Evolutionary conservation across 2,113 vertebrate species (phyloP).

Genomic region (Lophochroa leadbeateri): DNA sequence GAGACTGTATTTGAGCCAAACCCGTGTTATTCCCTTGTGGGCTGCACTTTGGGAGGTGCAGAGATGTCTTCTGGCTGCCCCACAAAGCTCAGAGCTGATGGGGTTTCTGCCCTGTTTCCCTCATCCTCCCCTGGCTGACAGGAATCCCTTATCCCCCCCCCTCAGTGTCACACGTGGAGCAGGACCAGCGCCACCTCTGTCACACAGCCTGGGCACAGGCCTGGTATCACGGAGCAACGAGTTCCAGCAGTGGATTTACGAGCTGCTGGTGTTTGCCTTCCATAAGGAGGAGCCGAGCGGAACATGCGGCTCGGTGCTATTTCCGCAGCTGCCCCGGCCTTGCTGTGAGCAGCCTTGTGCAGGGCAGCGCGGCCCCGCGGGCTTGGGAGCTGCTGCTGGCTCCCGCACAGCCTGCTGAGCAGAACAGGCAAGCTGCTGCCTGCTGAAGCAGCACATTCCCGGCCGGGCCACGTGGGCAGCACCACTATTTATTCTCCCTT

Average conservation of each 20-base stretch:
- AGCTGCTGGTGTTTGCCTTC: conserved; percentile 47
- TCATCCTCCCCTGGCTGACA: not conserved
- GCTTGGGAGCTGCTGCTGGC: conserved; percentile 29
- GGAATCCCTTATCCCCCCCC: not conserved
- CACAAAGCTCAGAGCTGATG: not conserved
- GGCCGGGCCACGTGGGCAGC: not conserved
- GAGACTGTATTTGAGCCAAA: not conserved
- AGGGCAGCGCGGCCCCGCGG: not conserved
- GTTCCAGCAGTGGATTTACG: not conserved
- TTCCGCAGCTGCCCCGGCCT: conserved; percentile 37
- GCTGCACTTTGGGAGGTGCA: not conserved
- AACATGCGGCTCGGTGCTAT: conserved; percentile 38
- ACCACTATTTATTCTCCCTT: conserved; percentile 1
- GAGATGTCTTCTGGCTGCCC: not conserved
- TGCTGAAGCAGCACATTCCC: conserved; percentile 66
- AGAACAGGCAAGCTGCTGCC: conserved; percentile 41
- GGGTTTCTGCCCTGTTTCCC: not conserved
- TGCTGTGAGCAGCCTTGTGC: conserved; percentile 53
- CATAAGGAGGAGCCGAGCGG: not conserved
- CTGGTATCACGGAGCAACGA: accelerated
- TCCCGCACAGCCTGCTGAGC: not conserved
- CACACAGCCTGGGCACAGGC: not conserved
- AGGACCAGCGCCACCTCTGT: not conserved
- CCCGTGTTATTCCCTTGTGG: not conserved
- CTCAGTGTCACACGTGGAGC: accelerated